Base-by-base conservation (phyloP, 2,888 invertebrate species). In the Zonitis immaculata region DNA sequence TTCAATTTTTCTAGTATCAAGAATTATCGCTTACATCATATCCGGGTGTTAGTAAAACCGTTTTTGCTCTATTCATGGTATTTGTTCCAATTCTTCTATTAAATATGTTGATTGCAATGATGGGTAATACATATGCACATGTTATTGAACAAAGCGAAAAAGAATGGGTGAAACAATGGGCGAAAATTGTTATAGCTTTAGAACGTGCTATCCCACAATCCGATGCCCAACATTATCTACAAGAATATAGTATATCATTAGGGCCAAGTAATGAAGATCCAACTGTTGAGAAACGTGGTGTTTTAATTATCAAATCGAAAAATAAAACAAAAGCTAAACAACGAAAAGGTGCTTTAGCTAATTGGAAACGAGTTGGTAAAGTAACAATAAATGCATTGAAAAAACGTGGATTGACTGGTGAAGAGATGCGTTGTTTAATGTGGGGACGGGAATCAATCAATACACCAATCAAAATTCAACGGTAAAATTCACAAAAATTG, bases 121-220 rank as follows among this genome's bases (percentile, higher is more conserved):
- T 99, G 98, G 98, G 98, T 28, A 98, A 98, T 77, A 99, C 99
- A 0, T 99, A 99, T 73, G 94, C 95, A 0, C 92, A 93, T 66
- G 95, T 99, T 54, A 99, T 97, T 64, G 93, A 95, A 73, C 95
- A 96, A 73, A 97, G 97, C 28, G 98, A 98, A 76, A 98, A 98
- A 76, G 98, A 99, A 73, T 99, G 95, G 92, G 90, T 96, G 73
- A 95, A 95, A 73, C 95, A 95, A 91, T 99, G 98, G 95, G 98
- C 98, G 0, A 97, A 98, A 79, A 97, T 98, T 62, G 95, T 99
- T 3, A 95, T 99, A 18, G 92, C 96, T 0, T 73, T 99, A 65
- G 99, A 99, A 74, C 80, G 97, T 28, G 95, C 96, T 0, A 92
- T 97, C 43, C 89, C 91, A 0, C 90, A 91, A 73, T 83, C 90